Conservation (phyloP, 2,113 vertebrate species). For the Canis aureus region DNA sequence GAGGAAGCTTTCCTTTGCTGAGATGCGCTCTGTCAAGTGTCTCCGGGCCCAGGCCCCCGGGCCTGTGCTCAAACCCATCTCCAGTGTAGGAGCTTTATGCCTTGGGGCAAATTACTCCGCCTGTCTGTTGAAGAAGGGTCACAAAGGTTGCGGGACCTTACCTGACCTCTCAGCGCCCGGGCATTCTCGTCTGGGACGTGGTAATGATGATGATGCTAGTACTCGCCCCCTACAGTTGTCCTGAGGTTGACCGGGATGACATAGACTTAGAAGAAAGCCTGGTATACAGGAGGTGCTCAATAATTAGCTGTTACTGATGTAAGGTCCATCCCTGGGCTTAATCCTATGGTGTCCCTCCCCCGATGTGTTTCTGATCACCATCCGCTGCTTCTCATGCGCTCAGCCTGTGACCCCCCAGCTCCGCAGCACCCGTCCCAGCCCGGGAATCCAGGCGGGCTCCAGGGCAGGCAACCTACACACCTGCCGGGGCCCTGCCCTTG, state of each 20-base stretch:
- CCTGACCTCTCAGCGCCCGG: not conserved
- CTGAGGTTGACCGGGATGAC: not conserved
- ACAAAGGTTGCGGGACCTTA: not conserved
- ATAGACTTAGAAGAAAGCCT: not conserved
- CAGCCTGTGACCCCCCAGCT: not conserved
- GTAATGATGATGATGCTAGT: not conserved
- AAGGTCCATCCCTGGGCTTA: not conserved
- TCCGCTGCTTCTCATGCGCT: not conserved
- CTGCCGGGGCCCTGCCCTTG: not conserved
- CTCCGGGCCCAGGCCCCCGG: not conserved
- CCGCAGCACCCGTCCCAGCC: not conserved
- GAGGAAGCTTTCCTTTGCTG: not conserved
- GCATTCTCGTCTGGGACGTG: not conserved
- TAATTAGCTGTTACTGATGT: not conserved
- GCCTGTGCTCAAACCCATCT: not conserved
- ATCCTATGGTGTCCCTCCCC: not conserved
- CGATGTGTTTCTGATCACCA: not conserved
- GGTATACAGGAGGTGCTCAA: not conserved
- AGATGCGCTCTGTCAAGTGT: too few species aligned
- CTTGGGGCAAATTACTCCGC: not conserved
- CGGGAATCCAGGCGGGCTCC: not conserved
- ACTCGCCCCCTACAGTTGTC: not conserved
- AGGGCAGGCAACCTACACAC: fast-evolving
- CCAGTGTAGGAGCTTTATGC: not conserved
- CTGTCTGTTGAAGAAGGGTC: not conserved